Conservation (phyloP, 2,888 invertebrate species). For the Rhagophthalmus giganteus region DNA sequence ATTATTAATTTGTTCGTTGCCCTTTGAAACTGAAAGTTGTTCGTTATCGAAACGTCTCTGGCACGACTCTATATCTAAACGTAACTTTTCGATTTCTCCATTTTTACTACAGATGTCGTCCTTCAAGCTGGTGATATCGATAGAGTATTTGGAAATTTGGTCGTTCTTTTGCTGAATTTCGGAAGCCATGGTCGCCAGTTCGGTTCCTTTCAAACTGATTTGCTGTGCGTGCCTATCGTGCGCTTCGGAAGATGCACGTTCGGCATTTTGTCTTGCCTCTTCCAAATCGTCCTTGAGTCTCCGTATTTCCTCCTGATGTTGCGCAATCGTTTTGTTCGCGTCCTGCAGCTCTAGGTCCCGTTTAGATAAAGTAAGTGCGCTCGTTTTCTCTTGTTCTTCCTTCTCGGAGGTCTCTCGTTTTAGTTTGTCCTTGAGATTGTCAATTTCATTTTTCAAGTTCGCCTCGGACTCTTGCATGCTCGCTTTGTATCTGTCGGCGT, state of each 20-base stretch:
- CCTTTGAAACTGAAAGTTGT: constrained; percentile 21
- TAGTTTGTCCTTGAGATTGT: constrained; percentile 46
- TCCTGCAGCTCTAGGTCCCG: constrained; percentile 46
- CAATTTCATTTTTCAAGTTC: constrained; percentile 48
- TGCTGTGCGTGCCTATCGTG: constrained; percentile 31
- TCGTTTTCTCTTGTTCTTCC: constrained; percentile 50
- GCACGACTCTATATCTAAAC: constrained; percentile 35
- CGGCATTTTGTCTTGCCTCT: constrained; percentile 31
- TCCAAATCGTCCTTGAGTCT: constrained; percentile 39
- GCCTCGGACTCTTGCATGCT: constrained; percentile 47
- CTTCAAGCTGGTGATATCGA: constrained; percentile 36
- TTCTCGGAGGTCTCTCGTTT: constrained; percentile 49
- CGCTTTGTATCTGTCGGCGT: constrained; percentile 49
- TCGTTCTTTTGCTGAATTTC: constrained; percentile 42
- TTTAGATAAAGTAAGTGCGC: constrained; percentile 38
- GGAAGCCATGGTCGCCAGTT: constrained; percentile 37
- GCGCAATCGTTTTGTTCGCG: constrained; percentile 35
- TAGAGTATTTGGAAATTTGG: constrained; percentile 34
- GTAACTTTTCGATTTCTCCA: constrained; percentile 38
- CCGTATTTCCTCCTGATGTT: constrained; percentile 35
- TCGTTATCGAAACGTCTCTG: constrained; percentile 36
- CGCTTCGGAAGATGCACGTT: constrained; percentile 33
- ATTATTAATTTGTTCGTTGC: constrained; percentile 47
- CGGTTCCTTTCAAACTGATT: constrained; percentile 36
- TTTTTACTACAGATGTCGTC: constrained; percentile 37